Base-by-base conservation (phyloP, 1,140 invertebrate genomes). In the Sycophila sp. region DNA sequence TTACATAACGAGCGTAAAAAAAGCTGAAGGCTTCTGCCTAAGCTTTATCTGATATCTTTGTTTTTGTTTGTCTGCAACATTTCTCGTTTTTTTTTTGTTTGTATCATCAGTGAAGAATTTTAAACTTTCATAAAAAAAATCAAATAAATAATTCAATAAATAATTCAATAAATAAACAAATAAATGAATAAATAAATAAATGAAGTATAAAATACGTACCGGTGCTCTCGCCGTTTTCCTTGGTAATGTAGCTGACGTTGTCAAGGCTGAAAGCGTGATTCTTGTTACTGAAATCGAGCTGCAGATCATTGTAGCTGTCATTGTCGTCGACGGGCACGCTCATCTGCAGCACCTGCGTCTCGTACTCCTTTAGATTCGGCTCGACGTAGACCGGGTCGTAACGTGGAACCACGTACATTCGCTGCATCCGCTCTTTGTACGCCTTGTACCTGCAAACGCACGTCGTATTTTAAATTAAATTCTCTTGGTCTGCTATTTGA, bases 311-410 rank as follows among this genome's bases (percentile, higher is more conserved):
- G 76, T 88, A 91, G 73, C 89, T 90, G 73, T 93, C 92, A 71
- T 89, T 92, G 71, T 94, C 93, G 73, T 94, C 94, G 0, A 92
- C 87, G 0, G 91, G 91, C 1, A 96, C 94, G 67, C 94, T 94
- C 94, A 96, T 96, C 72, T 95, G 93, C 2, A 96, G 86, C 32
- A 96, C 94, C 89, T 96, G 92, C 2, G 93, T 94, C 83, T 95
- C 93, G 80, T 95, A 95, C 80, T 95, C 93, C 80, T 94, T 94
- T 42, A 94, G 82, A 81, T 91, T 92, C 1, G 91, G 90, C 73
- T 93, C 92, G 0, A 93, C 91, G 73, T 93, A 93, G 1, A 94
- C 92, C 0, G 92, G 92, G 81, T 95, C 93, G 76, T 94, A 94
- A n/a, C 91, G 85, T 6, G 92, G 90, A 15, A 92, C 89, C 4